These are phyloP conservation scores for Dicerorhinus sumatrensis DNA, from an alignment of 2,113 vertebrate genomes.

Conservation along the genomic window DNA sequence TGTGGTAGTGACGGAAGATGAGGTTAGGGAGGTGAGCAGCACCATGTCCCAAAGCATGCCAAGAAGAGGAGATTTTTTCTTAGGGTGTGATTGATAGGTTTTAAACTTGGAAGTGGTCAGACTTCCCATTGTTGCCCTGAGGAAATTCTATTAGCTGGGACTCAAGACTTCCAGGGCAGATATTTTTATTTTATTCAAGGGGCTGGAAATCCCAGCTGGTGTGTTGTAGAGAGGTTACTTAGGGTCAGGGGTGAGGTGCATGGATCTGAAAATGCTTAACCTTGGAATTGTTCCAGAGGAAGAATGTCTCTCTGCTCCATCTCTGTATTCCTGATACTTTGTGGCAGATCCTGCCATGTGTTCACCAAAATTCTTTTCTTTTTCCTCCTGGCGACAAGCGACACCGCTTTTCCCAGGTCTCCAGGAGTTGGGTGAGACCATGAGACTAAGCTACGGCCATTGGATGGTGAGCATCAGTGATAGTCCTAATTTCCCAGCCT, in stretches of 20 bases:
- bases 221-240: neutral
- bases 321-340: neutral
- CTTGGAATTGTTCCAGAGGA: neutral
- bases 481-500: no score
- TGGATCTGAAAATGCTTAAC: neutral
- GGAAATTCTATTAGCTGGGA: neutral
- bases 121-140: neutral
- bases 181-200: neutral
- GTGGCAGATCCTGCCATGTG: neutral
- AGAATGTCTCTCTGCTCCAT: neutral
- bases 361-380: neutral
- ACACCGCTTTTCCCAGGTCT: neutral
- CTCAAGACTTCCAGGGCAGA: neutral
- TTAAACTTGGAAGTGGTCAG: neutral
- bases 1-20: no score
- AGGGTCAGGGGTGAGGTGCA: neutral
- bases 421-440: neutral
- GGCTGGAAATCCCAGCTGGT: neutral
- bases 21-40: neutral
- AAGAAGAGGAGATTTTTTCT: neutral
- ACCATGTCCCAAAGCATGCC: neutral
- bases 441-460: neutral
- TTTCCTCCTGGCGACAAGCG: neutral
- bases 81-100: neutral
- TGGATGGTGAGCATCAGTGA: neutral